phyloP scores from a whole-genome alignment of 2,113 vertebrate genomes.

The Cephalopholis sonnerati region DNA sequence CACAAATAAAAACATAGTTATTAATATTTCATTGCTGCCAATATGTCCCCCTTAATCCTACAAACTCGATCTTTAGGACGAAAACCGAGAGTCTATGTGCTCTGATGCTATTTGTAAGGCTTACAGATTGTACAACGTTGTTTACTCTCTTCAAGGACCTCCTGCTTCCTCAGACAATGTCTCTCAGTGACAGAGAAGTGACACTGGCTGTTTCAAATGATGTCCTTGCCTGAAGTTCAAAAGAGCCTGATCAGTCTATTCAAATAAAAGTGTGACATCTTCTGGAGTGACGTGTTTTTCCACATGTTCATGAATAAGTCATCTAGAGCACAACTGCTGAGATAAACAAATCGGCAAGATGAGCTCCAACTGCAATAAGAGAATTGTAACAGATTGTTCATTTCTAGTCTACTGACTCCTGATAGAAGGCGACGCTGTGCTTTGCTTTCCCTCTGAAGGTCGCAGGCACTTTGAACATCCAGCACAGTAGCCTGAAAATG shows the following conservation, averaged over 20 bases:
- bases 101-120: neutral
- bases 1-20: too few species aligned
- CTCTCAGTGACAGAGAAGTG: neutral
- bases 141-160: constrained; percentile 20
- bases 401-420: constrained; percentile 59
- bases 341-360: constrained; percentile 62
- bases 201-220: constrained; percentile 9
- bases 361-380: constrained; percentile 45
- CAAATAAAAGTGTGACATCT: constrained; percentile 31
- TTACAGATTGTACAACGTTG: neutral
- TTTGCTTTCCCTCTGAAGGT: constrained; percentile 57
- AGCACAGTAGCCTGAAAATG: constrained; percentile 72
- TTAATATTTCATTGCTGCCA: too few species aligned
- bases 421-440: constrained; percentile 18
- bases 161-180: constrained; percentile 10
- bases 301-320: constrained; percentile 67
- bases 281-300: constrained; percentile 33
- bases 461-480: constrained; percentile 64
- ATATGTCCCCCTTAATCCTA: too few species aligned
- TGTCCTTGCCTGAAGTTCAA: constrained; percentile 28
- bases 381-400: constrained; percentile 60
- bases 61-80: neutral
- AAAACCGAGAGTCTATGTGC: neutral
- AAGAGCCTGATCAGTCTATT: constrained; percentile 48
- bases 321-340: constrained; percentile 51